Base-by-base conservation (phyloP, 2,113 vertebrate genomes). In the Leuciscus idus region DNA sequence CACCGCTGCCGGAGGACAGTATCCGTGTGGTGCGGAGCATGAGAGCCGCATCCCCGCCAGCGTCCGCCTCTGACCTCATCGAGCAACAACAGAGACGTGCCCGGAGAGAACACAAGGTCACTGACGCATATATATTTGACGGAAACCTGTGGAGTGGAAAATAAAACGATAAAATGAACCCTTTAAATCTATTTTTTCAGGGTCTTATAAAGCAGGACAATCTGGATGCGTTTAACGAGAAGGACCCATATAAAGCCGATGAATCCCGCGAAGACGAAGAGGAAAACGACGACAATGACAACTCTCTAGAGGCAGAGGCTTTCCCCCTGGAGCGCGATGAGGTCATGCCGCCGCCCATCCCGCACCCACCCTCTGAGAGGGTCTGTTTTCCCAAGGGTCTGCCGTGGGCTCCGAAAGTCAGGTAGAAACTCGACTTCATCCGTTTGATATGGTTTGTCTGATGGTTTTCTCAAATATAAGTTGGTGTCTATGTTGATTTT, bases 331-430 rank as follows among this genome's bases (percentile, higher is more conserved):
- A 99, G 89, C 90, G 98, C 87, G 98, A 99, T 6, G 98, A 99
- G 87, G 97, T 98, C 92, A 98, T 99, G 96, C 97, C 97, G 36
- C 98, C 96, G 0, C 96, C 97, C 0, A 93, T 95, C 19, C 96
- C 97, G 46, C 98, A 98, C 48, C 96, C 97, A 13, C 95, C 97
- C 4, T 95, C 96, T 0, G 98, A 98, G 89, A 95, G 97, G 76
- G 95, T 99, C 61, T 96, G 96, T 73, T 98, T 98, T 59, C 98
- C 98, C 50, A 99, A 98, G 90, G 98, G 98, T 7, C 95, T 99
- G 43, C 98, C 98, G 0, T 99, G 98, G 98, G 98, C 98, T 61
- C 98, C 98, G 85, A 99, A 99, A 94, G 98, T 99, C 94, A 96
- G 98, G 98, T 99, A 92, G 43, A 57, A 9, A 30, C 30, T 21